A percentile compares a stretch with the other conserved stretches of the same genome.
Conservation (phyloP, 2,113 vertebrate species). For the Tringa solitaria region DNA sequence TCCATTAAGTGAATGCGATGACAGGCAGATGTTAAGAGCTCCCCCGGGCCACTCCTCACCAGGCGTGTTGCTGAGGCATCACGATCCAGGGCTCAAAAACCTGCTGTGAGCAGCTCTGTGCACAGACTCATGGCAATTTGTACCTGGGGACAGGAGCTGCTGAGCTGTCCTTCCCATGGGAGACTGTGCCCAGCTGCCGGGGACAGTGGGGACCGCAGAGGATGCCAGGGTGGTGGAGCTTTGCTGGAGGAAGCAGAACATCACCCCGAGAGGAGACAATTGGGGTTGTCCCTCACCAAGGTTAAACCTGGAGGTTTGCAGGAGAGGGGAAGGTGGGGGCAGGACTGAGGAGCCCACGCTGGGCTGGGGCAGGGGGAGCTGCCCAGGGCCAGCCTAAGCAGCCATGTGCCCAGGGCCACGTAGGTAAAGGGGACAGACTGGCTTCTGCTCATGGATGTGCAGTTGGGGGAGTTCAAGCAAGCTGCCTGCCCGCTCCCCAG, state of each 20-base stretch:
- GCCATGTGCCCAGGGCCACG: fast-evolving
- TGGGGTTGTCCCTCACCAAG: neutral
- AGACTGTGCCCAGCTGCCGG: neutral
- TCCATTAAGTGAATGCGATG: neutral
- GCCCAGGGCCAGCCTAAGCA: neutral
- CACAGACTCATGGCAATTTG: fast-evolving
- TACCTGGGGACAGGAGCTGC: neutral
- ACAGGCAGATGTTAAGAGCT: neutral
- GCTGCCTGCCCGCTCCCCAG: neutral
- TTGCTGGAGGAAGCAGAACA: fast-evolving
- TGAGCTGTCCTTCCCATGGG: fast-evolving
- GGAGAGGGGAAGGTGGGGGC: too few relatives aligned
- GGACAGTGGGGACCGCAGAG: fast-evolving
- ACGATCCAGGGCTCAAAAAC: neutral
- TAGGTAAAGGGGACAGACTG: fast-evolving
- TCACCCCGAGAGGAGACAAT: neutral
- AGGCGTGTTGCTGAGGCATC: neutral
- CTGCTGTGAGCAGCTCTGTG: neutral
- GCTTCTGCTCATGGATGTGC: fast-evolving
- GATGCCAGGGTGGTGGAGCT: neutral
- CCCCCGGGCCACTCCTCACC: neutral
- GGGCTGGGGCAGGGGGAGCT: neutral
- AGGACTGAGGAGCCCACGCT: fast-evolving
- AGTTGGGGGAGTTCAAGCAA: neutral
- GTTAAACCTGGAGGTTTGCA: too few relatives aligned